These are phyloP conservation scores for Morinoia aosen DNA, from an alignment of 2,888 invertebrate genomes.

Conservation along the genomic window DNA sequence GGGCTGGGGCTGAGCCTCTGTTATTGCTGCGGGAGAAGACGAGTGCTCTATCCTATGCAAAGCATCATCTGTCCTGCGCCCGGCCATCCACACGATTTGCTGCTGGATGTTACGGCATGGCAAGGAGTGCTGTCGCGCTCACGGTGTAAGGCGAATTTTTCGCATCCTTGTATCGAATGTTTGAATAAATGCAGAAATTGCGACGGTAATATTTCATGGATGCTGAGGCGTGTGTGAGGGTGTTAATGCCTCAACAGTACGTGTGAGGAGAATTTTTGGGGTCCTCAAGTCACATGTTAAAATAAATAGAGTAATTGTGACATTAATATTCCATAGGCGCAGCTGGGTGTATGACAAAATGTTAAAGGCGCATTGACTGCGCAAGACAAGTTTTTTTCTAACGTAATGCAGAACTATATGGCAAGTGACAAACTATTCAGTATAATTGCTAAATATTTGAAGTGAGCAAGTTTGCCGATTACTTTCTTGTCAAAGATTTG, in stretches of 20 bases:
- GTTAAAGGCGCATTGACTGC: not conserved
- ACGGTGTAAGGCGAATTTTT: not conserved
- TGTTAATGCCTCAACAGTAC: too few relatives aligned
- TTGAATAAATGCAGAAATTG: not conserved
- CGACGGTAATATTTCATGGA: too few relatives aligned
- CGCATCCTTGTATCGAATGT: not conserved
- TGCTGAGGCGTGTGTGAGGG: too few relatives aligned
- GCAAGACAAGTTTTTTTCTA: not conserved
- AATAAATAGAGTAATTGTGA: too few relatives aligned
- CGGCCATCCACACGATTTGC: not conserved
- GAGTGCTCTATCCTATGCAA: constrained; percentile 24
- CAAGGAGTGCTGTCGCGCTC: not conserved
- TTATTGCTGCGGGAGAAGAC: constrained; percentile 8
- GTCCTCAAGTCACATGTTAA: too few relatives aligned
- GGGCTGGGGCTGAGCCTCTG: not conserved
- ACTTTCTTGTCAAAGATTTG: too few relatives aligned
- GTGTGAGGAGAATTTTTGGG: too few relatives aligned
- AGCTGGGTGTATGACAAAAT: not conserved
- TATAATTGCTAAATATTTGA: too few relatives aligned
- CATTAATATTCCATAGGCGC: too few relatives aligned
- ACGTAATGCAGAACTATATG: not conserved
- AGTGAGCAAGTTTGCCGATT: too few relatives aligned
- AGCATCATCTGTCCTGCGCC: constrained; percentile 35
- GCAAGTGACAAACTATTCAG: too few relatives aligned
- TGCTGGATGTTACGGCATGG: not conserved